These are phyloP conservation scores for Cataglyphis hispanica DNA, from an alignment of 1,140 invertebrate genomes.

Conservation along the genomic window DNA sequence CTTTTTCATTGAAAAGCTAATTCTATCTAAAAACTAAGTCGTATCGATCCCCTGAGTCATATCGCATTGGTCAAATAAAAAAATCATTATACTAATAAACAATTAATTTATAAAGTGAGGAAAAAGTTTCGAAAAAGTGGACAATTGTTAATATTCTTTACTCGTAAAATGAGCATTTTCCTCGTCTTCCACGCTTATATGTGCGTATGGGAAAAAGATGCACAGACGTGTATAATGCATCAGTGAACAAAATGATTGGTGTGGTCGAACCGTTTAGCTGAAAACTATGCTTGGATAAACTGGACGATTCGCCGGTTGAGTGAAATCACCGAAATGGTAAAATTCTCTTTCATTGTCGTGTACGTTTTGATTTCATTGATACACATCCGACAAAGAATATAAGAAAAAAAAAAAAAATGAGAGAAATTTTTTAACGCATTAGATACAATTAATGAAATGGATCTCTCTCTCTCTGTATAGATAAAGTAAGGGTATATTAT, in stretches of 20 bases:
- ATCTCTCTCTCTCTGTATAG: no score
- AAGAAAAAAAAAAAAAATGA: neutral
- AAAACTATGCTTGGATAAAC: constrained; percentile 64
- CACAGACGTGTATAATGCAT: constrained; percentile 55
- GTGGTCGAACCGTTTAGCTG: constrained; percentile 47
- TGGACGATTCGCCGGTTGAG: constrained; percentile 53
- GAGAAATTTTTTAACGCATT: constrained; percentile 4
- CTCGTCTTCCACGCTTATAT: constrained; percentile 11
- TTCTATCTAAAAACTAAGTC: constrained; percentile 34
- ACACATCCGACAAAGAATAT: neutral
- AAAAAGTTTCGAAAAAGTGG: neutral
- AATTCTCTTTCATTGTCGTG: constrained; percentile 60
- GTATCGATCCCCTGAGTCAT: neutral
- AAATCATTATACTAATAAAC: neutral
- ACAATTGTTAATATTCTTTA: constrained; percentile 6
- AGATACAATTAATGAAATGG: constrained; percentile 22
- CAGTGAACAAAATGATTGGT: constrained; percentile 61
- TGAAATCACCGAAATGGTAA: constrained; percentile 61
- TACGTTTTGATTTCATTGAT: constrained; percentile 56
- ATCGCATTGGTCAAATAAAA: neutral
- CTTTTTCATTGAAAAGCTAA: neutral
- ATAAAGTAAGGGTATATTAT: neutral
- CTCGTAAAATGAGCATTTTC: neutral
- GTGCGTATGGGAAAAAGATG: neutral
- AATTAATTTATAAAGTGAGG: constrained; percentile 7